Base-by-base conservation (phyloP, 2,113 vertebrate species). In the Clarias batrachus region DNA sequence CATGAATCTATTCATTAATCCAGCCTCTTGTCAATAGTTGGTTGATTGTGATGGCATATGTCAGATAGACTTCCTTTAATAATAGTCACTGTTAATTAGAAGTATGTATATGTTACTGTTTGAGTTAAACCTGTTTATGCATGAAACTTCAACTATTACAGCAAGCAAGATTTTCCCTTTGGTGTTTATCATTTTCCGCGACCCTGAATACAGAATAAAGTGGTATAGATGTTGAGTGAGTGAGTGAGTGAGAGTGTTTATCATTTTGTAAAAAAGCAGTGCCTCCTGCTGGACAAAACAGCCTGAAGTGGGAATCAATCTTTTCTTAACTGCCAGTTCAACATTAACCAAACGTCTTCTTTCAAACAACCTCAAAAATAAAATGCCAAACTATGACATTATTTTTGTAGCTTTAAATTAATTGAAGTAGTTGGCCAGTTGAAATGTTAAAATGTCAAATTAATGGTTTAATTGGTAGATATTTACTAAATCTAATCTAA, bases 241-340 rank as follows among this genome's bases (percentile, higher is more conserved):
- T 37, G 33, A 37, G 33, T 37, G 2, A 37, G 33, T 37, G 33
- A 37, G 33, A 37, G 33, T 37, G 33, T 37, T 37, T 37, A 23
- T 74, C 21, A 3, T 74, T 74, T 10, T 48, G 23, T 23, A 25
- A n/a, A 13, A 76, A 74, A 41, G 23, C 74, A 57, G 76, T 79
- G 54, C 76, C 76, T 30, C 52, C 54, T 79, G 54, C n/a, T 79
- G 54, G 76, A 59, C 76, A 78, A 78, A 78, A 78, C 52, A 56
- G 1, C n/a, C 13, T 14, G 13, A 54, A 16, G 14, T 4, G 1
- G 52, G 1, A 11, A 73, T 37, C 30, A 33, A 33, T 17, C 6
- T 14, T 16, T 2, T 21, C 5, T 48, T 71, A 71, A 71, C 3
- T 8, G 33, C 5, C 10, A 52, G 19, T 23, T 54, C 14, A n/a